Percentiles rank a stretch among this genome's conserved stretches.
phyloP scores from a whole-genome alignment of 30 jellyfish, hydroid and myxozoan genomes.

The Aurelia coerulea region DNA sequence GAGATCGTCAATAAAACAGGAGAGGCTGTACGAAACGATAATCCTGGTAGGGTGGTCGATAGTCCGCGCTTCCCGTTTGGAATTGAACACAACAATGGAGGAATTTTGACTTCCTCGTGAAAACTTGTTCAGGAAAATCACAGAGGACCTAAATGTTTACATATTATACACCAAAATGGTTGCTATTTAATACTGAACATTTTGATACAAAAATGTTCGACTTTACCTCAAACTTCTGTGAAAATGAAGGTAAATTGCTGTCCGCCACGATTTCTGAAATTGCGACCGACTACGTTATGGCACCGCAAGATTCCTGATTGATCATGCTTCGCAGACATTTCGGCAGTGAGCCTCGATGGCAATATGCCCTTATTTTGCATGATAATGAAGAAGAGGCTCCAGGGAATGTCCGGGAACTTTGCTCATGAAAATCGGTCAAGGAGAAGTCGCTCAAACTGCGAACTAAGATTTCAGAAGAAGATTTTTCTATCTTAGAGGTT shows the following conservation, averaged over 20 bases:
- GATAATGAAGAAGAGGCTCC: background rate
- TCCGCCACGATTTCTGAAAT: background rate
- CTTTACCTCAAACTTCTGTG: background rate
- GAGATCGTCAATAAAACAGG: slow-evolving; percentile 44
- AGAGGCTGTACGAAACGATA: background rate
- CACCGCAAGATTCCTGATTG: background rate
- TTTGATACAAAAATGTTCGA: background rate
- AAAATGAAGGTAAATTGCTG: background rate
- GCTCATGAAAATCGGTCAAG: slow-evolving; percentile 5
- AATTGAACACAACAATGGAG: background rate
- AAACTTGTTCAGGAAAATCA: background rate
- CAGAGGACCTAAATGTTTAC: background rate
- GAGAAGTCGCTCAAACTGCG: slow-evolving; percentile 1
- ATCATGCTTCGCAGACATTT: background rate
- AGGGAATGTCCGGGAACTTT: background rate
- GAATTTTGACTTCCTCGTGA: background rate
- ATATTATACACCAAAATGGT: background rate
- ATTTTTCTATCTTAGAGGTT: background rate
- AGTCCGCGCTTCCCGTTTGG: background rate
- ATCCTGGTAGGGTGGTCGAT: too few relatives aligned
- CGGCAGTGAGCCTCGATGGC: background rate
- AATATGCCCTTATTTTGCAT: background rate
- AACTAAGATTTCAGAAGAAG: background rate
- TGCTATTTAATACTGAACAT: background rate
- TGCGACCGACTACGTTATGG: background rate